These are phyloP conservation scores for Odontothrips loti DNA, from an alignment of 2,888 invertebrate species.

Conservation along the genomic window DNA sequence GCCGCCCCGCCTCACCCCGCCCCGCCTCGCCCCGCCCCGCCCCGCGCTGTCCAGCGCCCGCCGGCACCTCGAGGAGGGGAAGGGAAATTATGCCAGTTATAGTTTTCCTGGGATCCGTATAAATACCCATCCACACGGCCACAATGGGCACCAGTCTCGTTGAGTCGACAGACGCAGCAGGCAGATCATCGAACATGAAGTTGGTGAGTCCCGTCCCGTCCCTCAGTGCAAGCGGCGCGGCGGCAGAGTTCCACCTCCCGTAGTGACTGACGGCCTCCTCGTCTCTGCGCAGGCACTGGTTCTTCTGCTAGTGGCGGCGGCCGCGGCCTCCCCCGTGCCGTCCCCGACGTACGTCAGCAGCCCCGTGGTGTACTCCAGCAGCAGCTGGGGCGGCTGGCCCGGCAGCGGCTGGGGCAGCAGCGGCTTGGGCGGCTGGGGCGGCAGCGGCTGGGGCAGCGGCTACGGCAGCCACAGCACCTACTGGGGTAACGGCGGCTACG, in stretches of 20 bases:
- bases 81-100: constrained; percentile 20
- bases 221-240: no score
- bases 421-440: not conserved
- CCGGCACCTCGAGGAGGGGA: not conserved
- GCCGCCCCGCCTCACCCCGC: not conserved
- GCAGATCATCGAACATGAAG: constrained; percentile 7
- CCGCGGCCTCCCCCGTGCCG: not conserved
- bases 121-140: not conserved
- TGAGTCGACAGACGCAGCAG: not conserved
- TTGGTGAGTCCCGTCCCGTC: not conserved
- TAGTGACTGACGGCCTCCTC: no score
- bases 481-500: not conserved
- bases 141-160: constrained; percentile 4
- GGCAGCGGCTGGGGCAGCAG: not conserved
- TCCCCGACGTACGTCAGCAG: not conserved
- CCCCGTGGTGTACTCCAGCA: constrained; percentile 12
- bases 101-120: constrained; percentile 17
- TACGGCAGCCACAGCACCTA: not conserved
- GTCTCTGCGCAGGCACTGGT: not conserved
- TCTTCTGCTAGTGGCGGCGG: not conserved
- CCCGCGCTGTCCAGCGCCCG: not conserved
- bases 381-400: not conserved
- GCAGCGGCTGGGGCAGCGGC: not conserved
- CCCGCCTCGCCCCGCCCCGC: not conserved
- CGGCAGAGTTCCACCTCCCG: no score